A percentile compares a stretch with the other conserved stretches of the same genome.
These are phyloP conservation scores for Mormyrus lacerda DNA, from an alignment of 2,113 vertebrate genomes.

Conservation along the genomic window DNA sequence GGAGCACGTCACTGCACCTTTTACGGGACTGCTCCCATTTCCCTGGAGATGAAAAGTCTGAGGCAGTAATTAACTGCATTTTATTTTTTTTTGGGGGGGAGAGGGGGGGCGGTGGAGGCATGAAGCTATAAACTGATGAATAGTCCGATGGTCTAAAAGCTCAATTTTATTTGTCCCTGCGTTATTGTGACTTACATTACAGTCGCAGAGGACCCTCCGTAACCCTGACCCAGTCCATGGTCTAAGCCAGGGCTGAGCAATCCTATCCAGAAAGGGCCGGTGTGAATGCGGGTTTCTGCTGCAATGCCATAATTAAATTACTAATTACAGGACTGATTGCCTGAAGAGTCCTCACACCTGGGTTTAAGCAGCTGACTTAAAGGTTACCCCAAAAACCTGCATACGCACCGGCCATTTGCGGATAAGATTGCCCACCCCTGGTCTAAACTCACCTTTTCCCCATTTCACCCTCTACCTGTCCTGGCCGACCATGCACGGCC, in stretches of 20 bases:
- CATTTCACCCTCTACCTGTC: constrained; percentile 43
- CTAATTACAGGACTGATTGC: no score
- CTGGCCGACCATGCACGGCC: constrained; percentile 41
- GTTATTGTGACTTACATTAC: not conserved
- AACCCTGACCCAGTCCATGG: not conserved
- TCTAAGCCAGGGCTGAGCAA: not conserved
- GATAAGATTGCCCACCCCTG: not conserved
- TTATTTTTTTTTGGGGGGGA: not conserved
- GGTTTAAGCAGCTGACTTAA: no score
- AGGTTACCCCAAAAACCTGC: no score
- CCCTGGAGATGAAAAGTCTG: not conserved
- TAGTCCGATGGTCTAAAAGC: not conserved
- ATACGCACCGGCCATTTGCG: no score
- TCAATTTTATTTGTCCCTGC: not conserved
- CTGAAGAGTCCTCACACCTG: no score
- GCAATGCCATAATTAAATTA: no score
- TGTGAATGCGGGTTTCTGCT: no score
- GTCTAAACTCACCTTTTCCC: constrained; percentile 26
- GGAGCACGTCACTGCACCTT: not conserved
- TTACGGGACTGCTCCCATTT: not conserved
- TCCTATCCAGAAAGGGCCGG: no score
- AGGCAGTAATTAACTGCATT: not conserved
- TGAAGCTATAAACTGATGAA: not conserved
- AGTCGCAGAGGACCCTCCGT: not conserved
- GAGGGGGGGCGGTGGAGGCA: no score